Conservation (phyloP, 2,888 invertebrate species). For the Drosophila mayaguana region DNA sequence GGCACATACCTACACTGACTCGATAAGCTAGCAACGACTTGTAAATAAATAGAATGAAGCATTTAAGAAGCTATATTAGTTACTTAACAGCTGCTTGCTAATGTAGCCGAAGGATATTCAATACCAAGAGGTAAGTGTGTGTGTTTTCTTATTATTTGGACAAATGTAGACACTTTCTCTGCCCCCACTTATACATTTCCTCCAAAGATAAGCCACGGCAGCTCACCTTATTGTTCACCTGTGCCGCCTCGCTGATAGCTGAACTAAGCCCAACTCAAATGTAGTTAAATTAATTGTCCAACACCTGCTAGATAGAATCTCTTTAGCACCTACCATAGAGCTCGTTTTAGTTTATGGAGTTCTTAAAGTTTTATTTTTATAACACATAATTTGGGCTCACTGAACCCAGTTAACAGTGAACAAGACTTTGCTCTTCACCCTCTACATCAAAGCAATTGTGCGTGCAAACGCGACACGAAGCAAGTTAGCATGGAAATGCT, state of each 20-base stretch:
- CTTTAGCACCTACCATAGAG: background rate
- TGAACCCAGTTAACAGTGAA: slow-evolving; percentile 8
- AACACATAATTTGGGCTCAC: slow-evolving; percentile 18
- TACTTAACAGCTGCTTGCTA: background rate
- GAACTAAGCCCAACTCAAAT: background rate
- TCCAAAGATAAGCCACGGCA: background rate
- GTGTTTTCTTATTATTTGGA: background rate
- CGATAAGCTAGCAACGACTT: background rate
- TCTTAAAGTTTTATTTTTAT: slow-evolving; percentile 7
- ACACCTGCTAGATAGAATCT: slow-evolving; percentile 7
- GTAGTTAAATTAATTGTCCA: slow-evolving; percentile 4
- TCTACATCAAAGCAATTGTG: slow-evolving; percentile 43
- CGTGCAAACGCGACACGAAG: slow-evolving; percentile 40
- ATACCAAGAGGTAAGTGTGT: background rate
- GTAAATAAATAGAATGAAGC: background rate
- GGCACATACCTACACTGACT: background rate
- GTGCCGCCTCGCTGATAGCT: background rate
- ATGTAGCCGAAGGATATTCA: background rate
- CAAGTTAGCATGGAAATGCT: slow-evolving; percentile 17
- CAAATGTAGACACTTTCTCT: background rate
- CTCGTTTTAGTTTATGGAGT: slow-evolving; percentile 1
- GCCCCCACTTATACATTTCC: background rate
- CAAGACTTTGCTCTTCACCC: slow-evolving; percentile 3
- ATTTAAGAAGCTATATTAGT: background rate
- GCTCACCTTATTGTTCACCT: background rate